These are phyloP conservation scores for Irena cyanogastra DNA, from an alignment of 2,113 vertebrate genomes.

Conservation along the genomic window DNA sequence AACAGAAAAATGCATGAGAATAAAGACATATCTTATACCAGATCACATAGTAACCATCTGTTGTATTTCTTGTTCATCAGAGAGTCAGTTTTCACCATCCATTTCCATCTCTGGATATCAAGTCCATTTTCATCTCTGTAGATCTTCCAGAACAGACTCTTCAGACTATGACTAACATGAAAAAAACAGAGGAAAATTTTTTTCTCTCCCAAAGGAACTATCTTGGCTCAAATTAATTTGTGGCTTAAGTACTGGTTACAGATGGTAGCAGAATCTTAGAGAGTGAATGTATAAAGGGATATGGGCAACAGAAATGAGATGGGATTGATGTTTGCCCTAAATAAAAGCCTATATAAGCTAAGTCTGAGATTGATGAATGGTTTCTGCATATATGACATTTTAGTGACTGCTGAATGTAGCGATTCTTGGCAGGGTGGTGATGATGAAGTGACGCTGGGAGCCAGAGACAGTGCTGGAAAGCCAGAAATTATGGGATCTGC, in stretches of 20 bases:
- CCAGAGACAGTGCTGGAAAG: conserved; percentile 1
- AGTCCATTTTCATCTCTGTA: not conserved
- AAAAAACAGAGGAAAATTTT: not conserved
- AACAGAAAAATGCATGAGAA: not conserved
- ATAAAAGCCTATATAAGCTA: not conserved
- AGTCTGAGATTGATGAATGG: not conserved
- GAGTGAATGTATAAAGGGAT: not conserved
- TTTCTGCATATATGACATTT: not conserved
- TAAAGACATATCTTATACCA: not conserved
- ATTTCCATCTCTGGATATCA: not conserved
- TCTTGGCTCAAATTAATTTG: not conserved
- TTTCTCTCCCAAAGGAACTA: not conserved
- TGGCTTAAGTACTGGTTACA: not conserved
- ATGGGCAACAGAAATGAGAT: not conserved
- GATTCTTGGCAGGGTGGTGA: not conserved
- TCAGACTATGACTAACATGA: not conserved
- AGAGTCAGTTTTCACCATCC: not conserved
- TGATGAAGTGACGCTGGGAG: not conserved
- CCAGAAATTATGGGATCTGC: not conserved
- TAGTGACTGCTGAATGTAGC: not conserved
- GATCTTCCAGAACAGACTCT: not conserved
- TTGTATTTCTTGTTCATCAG: not conserved
- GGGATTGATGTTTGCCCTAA: not conserved
- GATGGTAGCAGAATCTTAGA: not conserved
- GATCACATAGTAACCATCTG: not conserved